Conservation (phyloP, 1,140 invertebrate species). For the Achatina immaculata region DNA sequence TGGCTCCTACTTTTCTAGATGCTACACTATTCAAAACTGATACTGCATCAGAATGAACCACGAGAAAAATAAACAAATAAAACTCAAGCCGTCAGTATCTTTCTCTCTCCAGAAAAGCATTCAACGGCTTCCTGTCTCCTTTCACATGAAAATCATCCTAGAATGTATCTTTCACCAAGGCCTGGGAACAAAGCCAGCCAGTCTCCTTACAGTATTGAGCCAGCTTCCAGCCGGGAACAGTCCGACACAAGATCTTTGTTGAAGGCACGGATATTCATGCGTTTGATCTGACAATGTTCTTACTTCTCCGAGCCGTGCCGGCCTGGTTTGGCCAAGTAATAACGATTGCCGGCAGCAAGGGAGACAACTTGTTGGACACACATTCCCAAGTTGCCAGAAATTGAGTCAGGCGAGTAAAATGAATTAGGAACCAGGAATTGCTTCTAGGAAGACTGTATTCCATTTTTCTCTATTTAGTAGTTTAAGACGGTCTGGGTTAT, state of each 20-base stretch:
- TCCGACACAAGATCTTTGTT: not conserved
- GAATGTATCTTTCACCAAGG: no score
- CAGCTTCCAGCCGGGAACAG: not conserved
- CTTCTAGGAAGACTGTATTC: slow-evolving; percentile 12
- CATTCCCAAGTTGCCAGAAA: slow-evolving; percentile 16
- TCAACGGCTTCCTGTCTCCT: no score
- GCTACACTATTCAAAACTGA: no score
- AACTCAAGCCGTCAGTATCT: no score
- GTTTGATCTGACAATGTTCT: not conserved
- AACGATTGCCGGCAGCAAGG: not conserved
- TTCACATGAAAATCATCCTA: no score
- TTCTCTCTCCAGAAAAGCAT: no score
- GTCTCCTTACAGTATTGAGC: no score
- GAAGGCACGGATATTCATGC: not conserved
- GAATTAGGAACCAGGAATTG: slow-evolving; percentile 13
- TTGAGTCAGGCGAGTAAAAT: not conserved
- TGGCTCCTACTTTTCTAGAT: no score
- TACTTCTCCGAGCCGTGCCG: not conserved
- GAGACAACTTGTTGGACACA: slow-evolving; percentile 1
- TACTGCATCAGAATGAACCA: no score
- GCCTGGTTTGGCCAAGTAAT: slow-evolving; percentile 18
- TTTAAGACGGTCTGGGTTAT: no score
- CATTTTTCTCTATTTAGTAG: not conserved
- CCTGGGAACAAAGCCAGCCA: no score
- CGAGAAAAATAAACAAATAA: no score